Evolutionary conservation across 2,113 vertebrate species (phyloP).

Genomic region (Capreolus pygargus): DNA sequence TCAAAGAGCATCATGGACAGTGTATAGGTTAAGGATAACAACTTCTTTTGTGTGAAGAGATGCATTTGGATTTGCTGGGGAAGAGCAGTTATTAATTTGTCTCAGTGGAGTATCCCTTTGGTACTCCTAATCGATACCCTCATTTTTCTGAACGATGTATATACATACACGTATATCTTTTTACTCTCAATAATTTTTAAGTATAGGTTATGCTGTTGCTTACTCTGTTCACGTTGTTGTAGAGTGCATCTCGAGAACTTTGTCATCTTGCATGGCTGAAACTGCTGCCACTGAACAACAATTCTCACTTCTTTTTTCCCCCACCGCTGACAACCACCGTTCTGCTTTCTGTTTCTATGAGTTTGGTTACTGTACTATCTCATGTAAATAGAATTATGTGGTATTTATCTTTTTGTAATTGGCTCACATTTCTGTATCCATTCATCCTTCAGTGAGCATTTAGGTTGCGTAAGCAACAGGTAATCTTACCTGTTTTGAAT

Average conservation of each 20-base stretch:
- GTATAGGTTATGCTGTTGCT: not conserved
- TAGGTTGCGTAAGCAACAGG: not conserved
- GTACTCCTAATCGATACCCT: not conserved
- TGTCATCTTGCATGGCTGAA: not conserved
- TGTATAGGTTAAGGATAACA: not conserved
- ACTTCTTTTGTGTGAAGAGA: not conserved
- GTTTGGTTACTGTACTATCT: not conserved
- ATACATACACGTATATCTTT: not conserved
- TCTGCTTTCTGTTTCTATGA: not conserved
- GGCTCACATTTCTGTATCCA: not conserved
- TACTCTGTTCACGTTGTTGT: not conserved
- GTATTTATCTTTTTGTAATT: not conserved
- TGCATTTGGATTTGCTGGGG: not conserved
- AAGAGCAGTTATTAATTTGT: conserved; percentile 6
- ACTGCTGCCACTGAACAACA: not conserved
- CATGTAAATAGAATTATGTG: not conserved
- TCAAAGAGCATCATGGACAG: not conserved
- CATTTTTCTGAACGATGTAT: not conserved
- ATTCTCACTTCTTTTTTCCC: not conserved
- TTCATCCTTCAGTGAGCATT: not conserved
- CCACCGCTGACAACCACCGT: not conserved
- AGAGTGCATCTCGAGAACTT: not conserved
- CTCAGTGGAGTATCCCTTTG: not conserved
- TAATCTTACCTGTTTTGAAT: not conserved
- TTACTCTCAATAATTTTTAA: not conserved